Base-by-base conservation (phyloP, 2,888 invertebrate genomes). In the Leptinotarsa juncta region DNA sequence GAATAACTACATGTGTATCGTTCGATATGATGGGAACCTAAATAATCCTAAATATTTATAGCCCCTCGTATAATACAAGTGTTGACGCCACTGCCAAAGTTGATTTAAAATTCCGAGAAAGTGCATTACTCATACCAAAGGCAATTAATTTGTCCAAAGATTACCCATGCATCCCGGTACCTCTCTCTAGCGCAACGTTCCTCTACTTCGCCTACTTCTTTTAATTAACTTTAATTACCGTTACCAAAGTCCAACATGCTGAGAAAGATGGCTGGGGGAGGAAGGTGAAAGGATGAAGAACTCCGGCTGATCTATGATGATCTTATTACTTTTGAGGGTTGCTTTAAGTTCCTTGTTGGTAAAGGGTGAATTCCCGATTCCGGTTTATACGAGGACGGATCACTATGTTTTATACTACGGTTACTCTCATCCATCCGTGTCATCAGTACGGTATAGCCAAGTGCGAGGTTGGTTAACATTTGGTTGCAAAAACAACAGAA, bases 171-270 rank as follows among this genome's bases (percentile, higher is more conserved):
- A 86, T 88, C 86, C 87, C 85, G 85, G 84, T 84, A 86, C 85
- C 86, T 85, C 86, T 83, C 83, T 81, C 83, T 82, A 80, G 81
- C 83, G 81, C 82, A 82, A 65, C 32, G 20, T 42, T 55, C 50
- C 65, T 65, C 66, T 26, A 67, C 62, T 88, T 88, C 88, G 55
- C 48, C 66, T 23, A 67, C 62, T 88, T 88, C 88, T 88, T 88
- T 88, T 88, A 88, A 88, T 89, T 88, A 88, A 88, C 86, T 89
- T 88, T 88, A 88, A 89, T 89, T 89, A 89, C 88, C 88, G 88
- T 88, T 88, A 85, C 87, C 87, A 87, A 87, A 88, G 87, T 87
- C 88, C 87, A 86, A 86, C 87, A 87, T 85, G 86, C 85, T 84
- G 84, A 32, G 23, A 62, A 67, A 72, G 70, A 77, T 72, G 62